Evolutionary conservation across 2,888 invertebrate species (phyloP).

Genomic region (Psylliodes chrysocephalus): DNA sequence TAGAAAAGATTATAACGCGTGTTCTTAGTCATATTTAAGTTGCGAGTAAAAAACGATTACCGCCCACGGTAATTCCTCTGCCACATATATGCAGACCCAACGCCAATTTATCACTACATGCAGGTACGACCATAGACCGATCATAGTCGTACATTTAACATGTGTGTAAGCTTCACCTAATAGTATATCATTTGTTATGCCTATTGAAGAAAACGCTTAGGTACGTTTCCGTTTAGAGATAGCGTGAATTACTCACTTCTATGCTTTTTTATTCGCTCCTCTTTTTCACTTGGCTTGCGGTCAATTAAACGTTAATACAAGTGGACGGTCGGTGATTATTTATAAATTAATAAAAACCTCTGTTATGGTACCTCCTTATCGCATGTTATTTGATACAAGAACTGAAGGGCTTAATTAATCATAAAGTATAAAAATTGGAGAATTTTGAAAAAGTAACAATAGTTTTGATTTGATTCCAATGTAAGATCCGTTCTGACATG

Average conservation of each 20-base stretch:
- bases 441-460: no score
- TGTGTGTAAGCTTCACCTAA: conserved; percentile 18
- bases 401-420: no score
- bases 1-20: no score
- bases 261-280: no score
- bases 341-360: no score
- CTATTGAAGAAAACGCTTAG: conserved; percentile 16
- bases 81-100: not conserved
- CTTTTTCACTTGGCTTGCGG: not conserved
- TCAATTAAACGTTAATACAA: not conserved
- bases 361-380: no score
- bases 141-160: conserved; percentile 14
- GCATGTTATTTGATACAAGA: no score
- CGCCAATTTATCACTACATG: conserved; percentile 3
- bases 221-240: not conserved
- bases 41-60: not conserved
- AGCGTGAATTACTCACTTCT: not conserved
- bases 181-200: conserved; percentile 24
- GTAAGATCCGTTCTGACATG: no score
- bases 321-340: not conserved
- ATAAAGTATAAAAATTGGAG: no score
- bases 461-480: no score
- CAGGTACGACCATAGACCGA: not conserved
- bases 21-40: no score
- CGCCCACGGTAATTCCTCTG: not conserved